Base-by-base conservation (phyloP, 53 echinoderm and acorn worm genomes). In the Pentamera pediparva region DNA sequence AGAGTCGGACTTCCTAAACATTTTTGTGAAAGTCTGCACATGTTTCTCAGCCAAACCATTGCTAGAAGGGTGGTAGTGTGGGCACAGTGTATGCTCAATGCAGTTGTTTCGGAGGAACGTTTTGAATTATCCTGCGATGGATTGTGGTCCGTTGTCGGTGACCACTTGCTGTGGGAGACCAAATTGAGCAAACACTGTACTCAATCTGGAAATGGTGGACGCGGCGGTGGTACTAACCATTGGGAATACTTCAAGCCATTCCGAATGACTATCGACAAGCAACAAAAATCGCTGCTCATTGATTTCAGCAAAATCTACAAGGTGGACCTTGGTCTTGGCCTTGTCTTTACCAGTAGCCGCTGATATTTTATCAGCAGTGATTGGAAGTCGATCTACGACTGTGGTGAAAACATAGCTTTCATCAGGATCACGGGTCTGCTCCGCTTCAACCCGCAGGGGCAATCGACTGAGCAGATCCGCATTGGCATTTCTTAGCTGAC, bases 241-340 rank as follows among this genome's bases (percentile, higher is more conserved):
- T 9, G 67, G 75, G 36, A 88, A 61, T 21, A 83, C 88, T 40
- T 83, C 75, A 43, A 78, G 79, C 84, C 89, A 88, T 54, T 88
- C 84, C n/a, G 83, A 83, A 49, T 84, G 76, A 22, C 84, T 84
- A 21, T 84, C 84, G 24, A 84, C 77, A 4, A 84, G 55, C 2
- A 83, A 20, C 32, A 83, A 61, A 69, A 77, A 83, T 79, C 79
- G 83, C 32, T 79, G 69, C 6, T 37, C 75, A 2, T 58, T 56
- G 37, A 75, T 22, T 35, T 75, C 57, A 5, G 19, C 17, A 57
- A 75, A 57, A 36, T 75, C 75, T 6, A 86, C 22, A 37, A 75
- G 10, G 32, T 75, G 75, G 21, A 57, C 36, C 47, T 20, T 69
- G 1, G 48, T 17, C 8, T 45, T 24, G 18, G 22, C 27, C 10